Percentiles rank a stretch among this genome's conserved stretches.
These are phyloP conservation scores for Drosophila mauritiana DNA, from an alignment of 1,140 invertebrate species.

Conservation along the genomic window DNA sequence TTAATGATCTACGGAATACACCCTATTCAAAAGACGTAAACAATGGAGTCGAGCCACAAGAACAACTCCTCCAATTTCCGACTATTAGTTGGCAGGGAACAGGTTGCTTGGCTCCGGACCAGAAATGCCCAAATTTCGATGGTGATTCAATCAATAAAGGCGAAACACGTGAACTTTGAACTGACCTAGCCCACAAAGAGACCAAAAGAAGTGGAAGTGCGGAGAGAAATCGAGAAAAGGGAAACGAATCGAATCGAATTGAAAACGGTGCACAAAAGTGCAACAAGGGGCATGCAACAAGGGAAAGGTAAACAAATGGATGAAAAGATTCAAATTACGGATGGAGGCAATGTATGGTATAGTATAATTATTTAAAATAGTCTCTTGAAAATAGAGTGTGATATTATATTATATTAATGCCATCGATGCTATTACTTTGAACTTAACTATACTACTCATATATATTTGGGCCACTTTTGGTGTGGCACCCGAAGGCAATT, in stretches of 20 bases:
- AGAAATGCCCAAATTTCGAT: slow-evolving; percentile 38
- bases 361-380: not conserved
- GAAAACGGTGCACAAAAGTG: slow-evolving; percentile 55
- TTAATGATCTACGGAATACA: slow-evolving; percentile 42
- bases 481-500: slow-evolving; percentile 42
- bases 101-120: slow-evolving; percentile 59
- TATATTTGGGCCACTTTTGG: slow-evolving; percentile 35
- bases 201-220: slow-evolving; percentile 17
- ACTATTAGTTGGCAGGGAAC: slow-evolving; percentile 33
- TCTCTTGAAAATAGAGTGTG: too few relatives aligned
- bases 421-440: not conserved
- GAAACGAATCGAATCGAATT: slow-evolving; percentile 38
- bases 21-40: slow-evolving; percentile 17
- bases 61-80: slow-evolving; percentile 3
- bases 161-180: slow-evolving; percentile 64
- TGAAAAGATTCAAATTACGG: slow-evolving; percentile 32
- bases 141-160: slow-evolving; percentile 52
- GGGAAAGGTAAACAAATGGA: slow-evolving; percentile 59
- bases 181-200: slow-evolving; percentile 62
- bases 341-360: not conserved
- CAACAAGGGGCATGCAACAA: slow-evolving; percentile 65
- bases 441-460: slow-evolving; percentile 7
- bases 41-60: not conserved
- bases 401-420: too few relatives aligned
- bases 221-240: slow-evolving; percentile 32